Conservation (phyloP, 2,797 vertebrate species). For the Galagoides demidoff region DNA sequence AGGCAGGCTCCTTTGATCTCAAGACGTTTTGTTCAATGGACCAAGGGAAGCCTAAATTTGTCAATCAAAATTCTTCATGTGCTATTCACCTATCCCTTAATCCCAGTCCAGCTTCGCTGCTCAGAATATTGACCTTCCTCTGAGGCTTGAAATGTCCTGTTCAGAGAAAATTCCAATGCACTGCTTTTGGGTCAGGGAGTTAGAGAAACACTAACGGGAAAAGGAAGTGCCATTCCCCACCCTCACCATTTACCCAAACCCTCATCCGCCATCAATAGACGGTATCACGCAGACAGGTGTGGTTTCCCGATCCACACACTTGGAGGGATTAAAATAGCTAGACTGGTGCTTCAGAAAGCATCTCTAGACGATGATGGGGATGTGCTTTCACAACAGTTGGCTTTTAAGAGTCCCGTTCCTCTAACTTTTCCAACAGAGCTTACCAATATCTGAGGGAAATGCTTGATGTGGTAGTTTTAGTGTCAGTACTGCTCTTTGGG, state of each 20-base stretch:
- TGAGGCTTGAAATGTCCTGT: not conserved
- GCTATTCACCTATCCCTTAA: not conserved
- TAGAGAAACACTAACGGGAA: conserved; percentile 27
- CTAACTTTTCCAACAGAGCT: conserved; percentile 24
- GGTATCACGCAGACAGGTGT: not conserved
- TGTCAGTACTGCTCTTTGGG: not conserved
- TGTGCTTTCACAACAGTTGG: conserved; percentile 43
- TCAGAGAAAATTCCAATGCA: not conserved
- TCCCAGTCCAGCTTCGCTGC: not conserved
- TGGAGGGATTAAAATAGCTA: not conserved
- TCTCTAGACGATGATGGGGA: not conserved
- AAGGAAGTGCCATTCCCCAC: conserved; percentile 58
- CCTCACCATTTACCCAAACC: not conserved
- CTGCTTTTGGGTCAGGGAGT: not conserved
- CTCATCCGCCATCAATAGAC: not conserved
- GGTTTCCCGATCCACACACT: not conserved
- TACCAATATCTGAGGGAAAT: not conserved
- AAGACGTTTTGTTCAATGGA: not conserved
- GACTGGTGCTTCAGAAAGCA: conserved; percentile 16
- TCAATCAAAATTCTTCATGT: not conserved
- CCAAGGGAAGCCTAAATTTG: not conserved
- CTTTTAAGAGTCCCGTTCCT: conserved; percentile 3
- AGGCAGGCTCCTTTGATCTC: not conserved
- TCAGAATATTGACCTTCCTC: not conserved
- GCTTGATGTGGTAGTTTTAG: not conserved